Conservation (phyloP, 2,888 invertebrate species). For the Syritta pipiens region DNA sequence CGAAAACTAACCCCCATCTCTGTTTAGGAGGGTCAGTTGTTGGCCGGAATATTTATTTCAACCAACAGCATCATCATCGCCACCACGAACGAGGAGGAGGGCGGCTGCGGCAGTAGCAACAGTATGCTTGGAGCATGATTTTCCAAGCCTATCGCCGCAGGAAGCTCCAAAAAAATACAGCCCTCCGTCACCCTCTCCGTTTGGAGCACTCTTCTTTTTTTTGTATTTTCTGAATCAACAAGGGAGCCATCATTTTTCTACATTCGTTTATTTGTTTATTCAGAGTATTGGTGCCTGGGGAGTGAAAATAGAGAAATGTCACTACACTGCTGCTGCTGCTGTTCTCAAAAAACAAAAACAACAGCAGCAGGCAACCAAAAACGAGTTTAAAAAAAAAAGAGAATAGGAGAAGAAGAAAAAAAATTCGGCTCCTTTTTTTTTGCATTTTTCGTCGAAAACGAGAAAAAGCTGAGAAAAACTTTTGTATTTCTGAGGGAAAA, state of each 20-base stretch:
- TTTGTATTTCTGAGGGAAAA: conserved; percentile 21
- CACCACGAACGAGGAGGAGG: not conserved
- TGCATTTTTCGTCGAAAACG: not conserved
- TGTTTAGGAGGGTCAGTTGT: conserved; percentile 9
- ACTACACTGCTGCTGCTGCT: conserved; percentile 9
- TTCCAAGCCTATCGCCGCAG: conserved; percentile 12
- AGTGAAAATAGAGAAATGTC: conserved; percentile 57
- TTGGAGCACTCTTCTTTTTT: not conserved
- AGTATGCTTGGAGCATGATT: conserved; percentile 8
- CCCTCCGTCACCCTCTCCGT: not conserved
- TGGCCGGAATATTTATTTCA: conserved; percentile 25
- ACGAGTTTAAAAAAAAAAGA: not conserved
- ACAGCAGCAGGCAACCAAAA: not conserved
- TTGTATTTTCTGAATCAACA: conserved; percentile 33
- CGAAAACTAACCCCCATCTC: not conserved
- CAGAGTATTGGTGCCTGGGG: conserved; percentile 59
- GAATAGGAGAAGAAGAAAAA: conserved; percentile 13
- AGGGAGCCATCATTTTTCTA: conserved; percentile 65
- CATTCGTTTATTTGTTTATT: conserved; percentile 65
- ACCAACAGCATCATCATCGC: not conserved
- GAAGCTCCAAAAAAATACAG: not conserved
- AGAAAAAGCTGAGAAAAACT: conserved; percentile 21
- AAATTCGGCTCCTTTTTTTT: conserved; percentile 38
- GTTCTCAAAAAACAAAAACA: not conserved
- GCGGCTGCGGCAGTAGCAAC: conserved; percentile 6